These are phyloP conservation scores for Periophthalmodon schlosseri DNA, from an alignment of 2,113 vertebrate species.

Conservation along the genomic window DNA sequence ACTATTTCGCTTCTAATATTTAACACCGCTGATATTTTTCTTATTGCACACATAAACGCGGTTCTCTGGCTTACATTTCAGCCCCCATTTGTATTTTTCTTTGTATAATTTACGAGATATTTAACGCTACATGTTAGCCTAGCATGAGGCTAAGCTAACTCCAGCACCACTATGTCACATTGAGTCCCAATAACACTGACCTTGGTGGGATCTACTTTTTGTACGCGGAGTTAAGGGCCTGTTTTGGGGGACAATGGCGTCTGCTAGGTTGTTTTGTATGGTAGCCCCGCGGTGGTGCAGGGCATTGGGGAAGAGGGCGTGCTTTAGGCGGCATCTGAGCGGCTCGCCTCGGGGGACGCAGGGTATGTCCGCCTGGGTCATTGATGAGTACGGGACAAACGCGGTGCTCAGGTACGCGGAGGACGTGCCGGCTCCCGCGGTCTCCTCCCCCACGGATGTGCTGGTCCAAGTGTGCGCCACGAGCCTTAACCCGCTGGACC, in stretches of 20 bases:
- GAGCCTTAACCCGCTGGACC: constrained; percentile 90
- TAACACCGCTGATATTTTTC: background rate
- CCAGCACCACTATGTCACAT: background rate
- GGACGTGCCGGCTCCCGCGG: constrained; percentile 76
- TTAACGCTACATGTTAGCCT: constrained; percentile 17
- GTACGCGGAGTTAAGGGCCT: background rate
- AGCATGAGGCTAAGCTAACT: constrained; percentile 5
- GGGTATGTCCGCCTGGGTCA: constrained; percentile 90
- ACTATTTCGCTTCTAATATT: background rate
- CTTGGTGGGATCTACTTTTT: constrained; percentile 8
- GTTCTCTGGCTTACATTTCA: background rate
- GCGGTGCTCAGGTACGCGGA: constrained; percentile 82
- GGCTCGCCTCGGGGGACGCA: constrained; percentile 53
- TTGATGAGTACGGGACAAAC: constrained; percentile 85
- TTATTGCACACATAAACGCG: background rate
- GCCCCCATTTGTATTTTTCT: background rate
- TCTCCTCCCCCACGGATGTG: constrained; percentile 85
- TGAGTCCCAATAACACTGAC: constrained; percentile 13
- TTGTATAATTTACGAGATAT: background rate
- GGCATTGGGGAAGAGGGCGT: constrained; percentile 32
- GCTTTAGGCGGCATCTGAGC: constrained; percentile 43
- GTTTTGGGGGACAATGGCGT: constrained; percentile 34
- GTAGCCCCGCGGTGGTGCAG: constrained; percentile 21
- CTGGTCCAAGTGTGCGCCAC: constrained; percentile 88
- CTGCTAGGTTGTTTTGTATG: constrained; percentile 33